Conservation (phyloP, 2,113 vertebrate species). For the Platichthys flesus region DNA sequence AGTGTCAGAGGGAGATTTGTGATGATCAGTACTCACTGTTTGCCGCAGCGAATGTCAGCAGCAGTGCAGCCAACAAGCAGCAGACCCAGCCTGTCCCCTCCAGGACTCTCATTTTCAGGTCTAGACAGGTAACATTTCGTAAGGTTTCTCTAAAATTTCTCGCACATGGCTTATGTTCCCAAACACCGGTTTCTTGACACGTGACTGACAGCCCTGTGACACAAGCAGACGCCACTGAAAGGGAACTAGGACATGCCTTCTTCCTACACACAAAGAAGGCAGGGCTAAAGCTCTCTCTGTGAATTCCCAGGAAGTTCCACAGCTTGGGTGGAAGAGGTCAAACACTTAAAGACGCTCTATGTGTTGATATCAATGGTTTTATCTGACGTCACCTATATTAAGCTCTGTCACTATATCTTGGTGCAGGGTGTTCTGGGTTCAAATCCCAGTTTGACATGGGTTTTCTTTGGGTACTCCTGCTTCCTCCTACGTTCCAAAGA, state of each 20-base stretch:
- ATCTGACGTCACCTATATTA: neutral
- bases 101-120: constrained; percentile 27
- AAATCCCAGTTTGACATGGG: too few species aligned
- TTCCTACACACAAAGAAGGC: constrained; percentile 9
- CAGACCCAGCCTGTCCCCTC: neutral
- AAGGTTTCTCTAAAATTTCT: neutral
- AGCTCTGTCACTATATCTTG: too few species aligned
- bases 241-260: constrained; percentile 52
- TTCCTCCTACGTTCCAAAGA: too few species aligned
- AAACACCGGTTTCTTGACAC: too few species aligned
- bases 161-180: neutral
- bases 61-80: constrained; percentile 2
- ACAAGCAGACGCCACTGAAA: neutral
- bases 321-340: neutral
- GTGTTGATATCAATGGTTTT: neutral
- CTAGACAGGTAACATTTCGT: constrained; percentile 5
- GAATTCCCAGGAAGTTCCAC: constrained; percentile 54
- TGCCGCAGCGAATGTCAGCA: neutral
- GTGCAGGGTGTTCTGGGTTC: too few species aligned
- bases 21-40: constrained; percentile 52
- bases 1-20: too few species aligned
- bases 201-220: constrained; percentile 2
- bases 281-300: constrained; percentile 18
- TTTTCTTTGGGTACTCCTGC: too few species aligned
- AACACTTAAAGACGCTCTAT: neutral